Evolutionary conservation across 2,888 invertebrate genomes (phyloP).

Genomic region (Noctua janthe): DNA sequence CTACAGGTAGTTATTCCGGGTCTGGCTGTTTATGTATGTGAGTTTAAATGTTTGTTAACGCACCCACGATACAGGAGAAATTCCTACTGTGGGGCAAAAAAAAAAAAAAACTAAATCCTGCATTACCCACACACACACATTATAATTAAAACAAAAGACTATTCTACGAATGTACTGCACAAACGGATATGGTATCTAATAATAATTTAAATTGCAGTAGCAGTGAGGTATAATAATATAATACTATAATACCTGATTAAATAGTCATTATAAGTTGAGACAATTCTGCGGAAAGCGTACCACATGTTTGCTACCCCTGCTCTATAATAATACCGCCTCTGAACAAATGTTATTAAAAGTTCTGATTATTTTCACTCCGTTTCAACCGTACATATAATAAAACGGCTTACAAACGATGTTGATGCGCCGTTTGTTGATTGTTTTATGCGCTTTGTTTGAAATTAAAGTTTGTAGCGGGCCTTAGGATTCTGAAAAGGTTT

Average conservation of each 20-base stretch:
- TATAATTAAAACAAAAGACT: background rate
- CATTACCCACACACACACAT: background rate
- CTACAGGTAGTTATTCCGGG: no score
- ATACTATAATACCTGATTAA: background rate
- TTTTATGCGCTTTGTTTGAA: constrained; percentile 54
- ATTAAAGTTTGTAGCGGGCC: constrained; percentile 40
- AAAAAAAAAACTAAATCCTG: background rate
- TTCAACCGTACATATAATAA: constrained; percentile 58
- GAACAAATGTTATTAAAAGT: constrained; percentile 67
- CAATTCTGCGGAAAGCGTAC: background rate
- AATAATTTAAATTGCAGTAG: background rate
- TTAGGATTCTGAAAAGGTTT: constrained; percentile 27
- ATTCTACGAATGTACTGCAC: background rate
- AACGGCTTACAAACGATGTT: constrained; percentile 58
- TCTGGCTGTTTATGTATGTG: no score
- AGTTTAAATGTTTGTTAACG: no score
- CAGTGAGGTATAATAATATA: background rate
- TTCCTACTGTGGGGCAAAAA: no score
- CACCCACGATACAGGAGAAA: no score
- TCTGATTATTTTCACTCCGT: constrained; percentile 62
- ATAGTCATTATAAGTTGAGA: background rate
- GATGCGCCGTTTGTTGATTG: constrained; percentile 53
- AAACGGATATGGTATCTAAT: background rate
- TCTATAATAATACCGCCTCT: constrained; percentile 46
- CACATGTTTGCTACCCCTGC: constrained; percentile 39